A percentile compares a stretch with the other conserved stretches of the same genome.
Conservation (phyloP, 2,888 invertebrate species). For the Danaus chrysippus region DNA sequence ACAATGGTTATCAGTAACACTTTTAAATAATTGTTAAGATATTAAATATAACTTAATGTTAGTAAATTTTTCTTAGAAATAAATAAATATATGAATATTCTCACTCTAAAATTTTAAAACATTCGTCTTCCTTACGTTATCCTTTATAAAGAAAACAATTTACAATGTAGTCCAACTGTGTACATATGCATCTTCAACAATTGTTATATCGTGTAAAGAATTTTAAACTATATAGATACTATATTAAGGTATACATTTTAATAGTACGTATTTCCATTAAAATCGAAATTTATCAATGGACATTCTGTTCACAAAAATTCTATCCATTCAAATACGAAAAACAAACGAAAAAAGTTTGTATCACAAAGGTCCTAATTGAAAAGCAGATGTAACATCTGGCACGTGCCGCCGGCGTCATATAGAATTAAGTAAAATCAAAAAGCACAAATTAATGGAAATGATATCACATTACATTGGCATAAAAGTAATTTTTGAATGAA, state of each 20-base stretch:
- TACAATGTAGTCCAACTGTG: too few species aligned
- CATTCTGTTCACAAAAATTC: slow-evolving; percentile 37
- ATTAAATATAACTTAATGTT: too few species aligned
- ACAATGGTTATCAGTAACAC: too few species aligned
- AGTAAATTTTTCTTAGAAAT: too few species aligned
- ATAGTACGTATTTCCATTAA: not conserved
- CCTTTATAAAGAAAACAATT: too few species aligned
- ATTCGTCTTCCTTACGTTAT: too few species aligned
- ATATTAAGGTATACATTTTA: not conserved
- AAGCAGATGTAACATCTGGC: slow-evolving; percentile 54
- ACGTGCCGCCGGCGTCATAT: slow-evolving; percentile 50
- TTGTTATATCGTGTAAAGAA: too few species aligned
- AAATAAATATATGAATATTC: too few species aligned
- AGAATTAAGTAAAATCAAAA: slow-evolving; percentile 23
- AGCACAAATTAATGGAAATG: slow-evolving; percentile 9
- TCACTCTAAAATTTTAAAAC: too few species aligned
- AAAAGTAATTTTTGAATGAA: not conserved
- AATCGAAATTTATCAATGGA: slow-evolving; percentile 37
- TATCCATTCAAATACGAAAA: slow-evolving; percentile 40
- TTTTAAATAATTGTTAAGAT: too few species aligned
- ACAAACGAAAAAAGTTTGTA: slow-evolving; percentile 35
- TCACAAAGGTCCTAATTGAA: slow-evolving; percentile 49
- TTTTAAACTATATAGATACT: not conserved
- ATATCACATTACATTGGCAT: not conserved
- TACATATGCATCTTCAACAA: too few species aligned